These are phyloP conservation scores for Spondyliosoma cantharus DNA, from an alignment of 2,797 vertebrate genomes.

Conservation along the genomic window DNA sequence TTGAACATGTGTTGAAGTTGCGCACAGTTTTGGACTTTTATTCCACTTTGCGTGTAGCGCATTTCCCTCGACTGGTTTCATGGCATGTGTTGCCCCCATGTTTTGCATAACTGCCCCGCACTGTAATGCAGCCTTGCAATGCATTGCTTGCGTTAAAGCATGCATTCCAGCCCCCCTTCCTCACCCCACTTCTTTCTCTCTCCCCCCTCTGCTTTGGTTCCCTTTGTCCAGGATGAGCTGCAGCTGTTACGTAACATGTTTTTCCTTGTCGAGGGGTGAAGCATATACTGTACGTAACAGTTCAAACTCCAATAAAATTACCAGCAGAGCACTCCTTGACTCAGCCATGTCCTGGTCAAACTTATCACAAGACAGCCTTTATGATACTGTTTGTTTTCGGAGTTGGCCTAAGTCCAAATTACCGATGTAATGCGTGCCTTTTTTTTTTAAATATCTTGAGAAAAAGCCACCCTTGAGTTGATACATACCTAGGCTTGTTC, in stretches of 20 bases:
- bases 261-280: slow-evolving; percentile 56
- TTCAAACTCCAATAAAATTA: slow-evolving; percentile 65
- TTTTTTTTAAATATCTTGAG: too few relatives aligned
- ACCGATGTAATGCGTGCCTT: not conserved
- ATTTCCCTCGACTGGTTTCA: not conserved
- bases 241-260: slow-evolving; percentile 81
- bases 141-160: slow-evolving; percentile 23
- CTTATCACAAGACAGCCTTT: slow-evolving; percentile 40
- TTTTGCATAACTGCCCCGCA: slow-evolving; percentile 13
- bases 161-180: slow-evolving; percentile 56
- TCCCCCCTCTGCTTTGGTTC: slow-evolving; percentile 33
- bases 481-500: not conserved
- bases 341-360: slow-evolving; percentile 24
- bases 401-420: not conserved
- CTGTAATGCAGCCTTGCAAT: slow-evolving; percentile 13
- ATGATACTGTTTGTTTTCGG: slow-evolving; percentile 16
- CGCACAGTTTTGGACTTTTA: slow-evolving; percentile 9
- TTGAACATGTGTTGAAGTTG: slow-evolving; percentile 4
- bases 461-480: not conserved
- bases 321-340: slow-evolving; percentile 32
- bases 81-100: slow-evolving; percentile 8
- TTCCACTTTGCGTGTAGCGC: not conserved
- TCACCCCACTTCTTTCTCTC: slow-evolving; percentile 23
- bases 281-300: slow-evolving; percentile 38
- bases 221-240: slow-evolving; percentile 70